Evolutionary conservation across 2,888 invertebrate genomes (phyloP).

Genomic region (Eulithis testata): DNA sequence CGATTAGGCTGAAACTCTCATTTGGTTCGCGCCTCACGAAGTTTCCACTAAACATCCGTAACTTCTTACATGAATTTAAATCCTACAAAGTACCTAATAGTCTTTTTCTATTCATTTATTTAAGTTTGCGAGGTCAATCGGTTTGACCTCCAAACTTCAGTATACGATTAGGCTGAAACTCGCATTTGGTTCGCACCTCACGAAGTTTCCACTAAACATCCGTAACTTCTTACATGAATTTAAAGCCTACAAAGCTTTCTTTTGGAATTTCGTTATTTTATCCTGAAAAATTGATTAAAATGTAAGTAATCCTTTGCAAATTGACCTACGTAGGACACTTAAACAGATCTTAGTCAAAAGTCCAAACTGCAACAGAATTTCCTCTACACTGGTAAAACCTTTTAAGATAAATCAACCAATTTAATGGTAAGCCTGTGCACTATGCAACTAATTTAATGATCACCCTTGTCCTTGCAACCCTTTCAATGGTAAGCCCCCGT

Average conservation of each 20-base stretch:
- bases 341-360: too few species aligned
- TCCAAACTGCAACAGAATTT: too few species aligned
- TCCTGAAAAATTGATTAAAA: too few species aligned
- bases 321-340: too few species aligned
- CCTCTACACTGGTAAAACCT: too few species aligned
- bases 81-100: conserved; percentile 6
- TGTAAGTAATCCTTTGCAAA: too few species aligned
- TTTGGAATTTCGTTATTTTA: too few species aligned
- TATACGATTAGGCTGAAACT: conserved; percentile 9
- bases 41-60: background rate
- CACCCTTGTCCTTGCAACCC: too few species aligned
- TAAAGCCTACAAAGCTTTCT: conserved; percentile 7
- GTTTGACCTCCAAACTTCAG: conserved; percentile 5
- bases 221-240: conserved; percentile 7
- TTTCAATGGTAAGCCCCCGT: too few species aligned
- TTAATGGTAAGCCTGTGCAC: too few species aligned
- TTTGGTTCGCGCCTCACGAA: conserved; percentile 15
- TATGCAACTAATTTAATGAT: too few species aligned
- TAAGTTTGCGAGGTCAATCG: background rate
- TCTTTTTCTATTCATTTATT: conserved; percentile 1
- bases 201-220: background rate
- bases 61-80: conserved; percentile 13
- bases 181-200: conserved; percentile 12
- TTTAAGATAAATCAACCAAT: too few species aligned
- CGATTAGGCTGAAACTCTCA: conserved; percentile 7